Conservation (phyloP, 2,888 invertebrate genomes). For the Scelioninae gen. 1 region DNA sequence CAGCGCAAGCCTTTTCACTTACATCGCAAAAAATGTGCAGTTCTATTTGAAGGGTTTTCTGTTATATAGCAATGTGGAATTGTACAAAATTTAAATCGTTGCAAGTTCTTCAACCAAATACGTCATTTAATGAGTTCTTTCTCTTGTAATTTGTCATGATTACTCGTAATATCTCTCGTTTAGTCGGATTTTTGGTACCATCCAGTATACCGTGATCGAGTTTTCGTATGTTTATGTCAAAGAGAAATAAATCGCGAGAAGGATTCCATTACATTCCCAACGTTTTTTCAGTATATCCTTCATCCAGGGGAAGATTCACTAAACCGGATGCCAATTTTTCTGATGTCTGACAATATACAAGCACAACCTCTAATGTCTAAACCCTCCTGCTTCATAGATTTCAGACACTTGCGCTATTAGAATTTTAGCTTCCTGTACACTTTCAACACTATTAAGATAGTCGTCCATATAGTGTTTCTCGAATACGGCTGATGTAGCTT, state of each 20-base stretch:
- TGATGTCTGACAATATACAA: not conserved
- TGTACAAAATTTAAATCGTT: not conserved
- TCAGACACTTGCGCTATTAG: not conserved
- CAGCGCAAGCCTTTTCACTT: slow-evolving; percentile 37
- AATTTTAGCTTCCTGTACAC: slow-evolving; percentile 63
- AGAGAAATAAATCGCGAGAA: not conserved
- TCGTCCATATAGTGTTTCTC: slow-evolving; percentile 71
- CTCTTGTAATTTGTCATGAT: slow-evolving; percentile 64
- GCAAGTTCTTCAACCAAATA: not conserved
- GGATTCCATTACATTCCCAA: slow-evolving; percentile 5
- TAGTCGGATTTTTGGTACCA: slow-evolving; percentile 55
- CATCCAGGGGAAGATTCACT: not conserved
- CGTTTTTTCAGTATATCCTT: not conserved
- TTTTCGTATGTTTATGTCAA: not conserved
- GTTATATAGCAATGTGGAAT: not conserved
- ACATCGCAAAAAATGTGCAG: slow-evolving; percentile 73
- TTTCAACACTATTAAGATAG: slow-evolving; percentile 39
- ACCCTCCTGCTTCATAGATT: not conserved
- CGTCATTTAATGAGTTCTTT: slow-evolving; percentile 58
- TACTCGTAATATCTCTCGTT: slow-evolving; percentile 63
- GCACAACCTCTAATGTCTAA: slow-evolving; percentile 12
- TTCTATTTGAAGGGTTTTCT: not conserved
- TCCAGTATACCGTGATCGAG: not conserved
- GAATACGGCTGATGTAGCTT: not conserved
- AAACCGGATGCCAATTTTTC: not conserved